Conservation (phyloP, 1,140 invertebrate genomes). For the Yoshiicerus persimilis region DNA sequence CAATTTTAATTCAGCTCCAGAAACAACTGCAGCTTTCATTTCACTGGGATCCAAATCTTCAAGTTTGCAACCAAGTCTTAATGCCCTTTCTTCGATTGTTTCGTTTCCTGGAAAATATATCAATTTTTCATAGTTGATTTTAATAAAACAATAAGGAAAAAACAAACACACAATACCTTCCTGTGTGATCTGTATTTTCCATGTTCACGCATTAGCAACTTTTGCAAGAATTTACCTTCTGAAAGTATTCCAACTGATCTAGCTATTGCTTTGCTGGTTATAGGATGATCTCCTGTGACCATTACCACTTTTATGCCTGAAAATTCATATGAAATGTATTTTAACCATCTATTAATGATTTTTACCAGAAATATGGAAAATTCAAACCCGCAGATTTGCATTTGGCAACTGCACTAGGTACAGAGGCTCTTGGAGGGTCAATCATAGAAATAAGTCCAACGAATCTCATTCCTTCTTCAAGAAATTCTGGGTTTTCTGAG, state of each 20-base stretch:
- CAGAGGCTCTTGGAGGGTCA: slow-evolving; percentile 52
- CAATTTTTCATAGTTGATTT: too few relatives aligned
- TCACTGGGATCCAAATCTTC: slow-evolving; percentile 60
- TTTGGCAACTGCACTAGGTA: slow-evolving; percentile 52
- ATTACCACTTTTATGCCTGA: slow-evolving; percentile 63
- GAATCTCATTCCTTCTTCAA: slow-evolving; percentile 53
- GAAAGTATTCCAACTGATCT: slow-evolving; percentile 70
- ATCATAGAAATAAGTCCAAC: slow-evolving; percentile 57
- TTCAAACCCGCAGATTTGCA: slow-evolving; percentile 50
- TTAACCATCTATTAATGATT: neutral
- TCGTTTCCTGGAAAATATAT: slow-evolving; percentile 59
- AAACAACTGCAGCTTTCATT: slow-evolving; percentile 67
- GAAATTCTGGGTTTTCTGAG: slow-evolving; percentile 54
- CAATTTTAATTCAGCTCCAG: slow-evolving; percentile 67
- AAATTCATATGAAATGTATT: neutral
- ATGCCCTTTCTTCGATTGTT: slow-evolving; percentile 72
- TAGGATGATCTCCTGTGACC: slow-evolving; percentile 72
- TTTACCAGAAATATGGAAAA: neutral
- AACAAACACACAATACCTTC: too few relatives aligned
- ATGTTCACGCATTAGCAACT: too few relatives aligned
- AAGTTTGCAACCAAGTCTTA: slow-evolving; percentile 60
- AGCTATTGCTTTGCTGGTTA: slow-evolving; percentile 77
- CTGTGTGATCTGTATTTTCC: too few relatives aligned
- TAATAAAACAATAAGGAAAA: too few relatives aligned
- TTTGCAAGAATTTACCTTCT: slow-evolving; percentile 59